These are phyloP conservation scores for Rhyacophila brunnea DNA, from an alignment of 1,140 invertebrate species.

Conservation along the genomic window DNA sequence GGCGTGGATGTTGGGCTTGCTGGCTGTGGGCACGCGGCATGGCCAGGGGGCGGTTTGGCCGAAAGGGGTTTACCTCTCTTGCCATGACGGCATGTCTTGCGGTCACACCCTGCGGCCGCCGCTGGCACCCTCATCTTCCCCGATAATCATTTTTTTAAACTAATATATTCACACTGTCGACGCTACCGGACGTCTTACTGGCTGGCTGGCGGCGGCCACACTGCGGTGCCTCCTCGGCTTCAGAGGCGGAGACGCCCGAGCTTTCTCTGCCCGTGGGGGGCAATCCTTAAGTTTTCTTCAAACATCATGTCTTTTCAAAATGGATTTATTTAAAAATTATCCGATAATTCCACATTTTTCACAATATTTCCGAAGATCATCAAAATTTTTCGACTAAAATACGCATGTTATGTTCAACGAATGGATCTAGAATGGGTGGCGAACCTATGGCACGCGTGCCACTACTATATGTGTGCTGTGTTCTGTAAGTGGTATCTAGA, in stretches of 20 bases:
- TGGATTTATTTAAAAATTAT: too few species aligned
- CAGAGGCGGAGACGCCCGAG: neutral
- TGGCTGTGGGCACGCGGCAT: slow-evolving; percentile 38
- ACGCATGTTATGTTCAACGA: too few species aligned
- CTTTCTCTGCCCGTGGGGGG: neutral
- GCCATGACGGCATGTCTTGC: slow-evolving; percentile 57
- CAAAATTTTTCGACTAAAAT: too few species aligned
- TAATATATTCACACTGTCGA: slow-evolving; percentile 10
- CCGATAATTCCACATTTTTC: too few species aligned
- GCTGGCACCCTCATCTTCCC: slow-evolving; percentile 28
- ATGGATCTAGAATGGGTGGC: too few species aligned
- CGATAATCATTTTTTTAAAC: slow-evolving; percentile 29
- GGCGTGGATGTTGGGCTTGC: slow-evolving; percentile 35
- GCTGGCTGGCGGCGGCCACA: slow-evolving; percentile 52
- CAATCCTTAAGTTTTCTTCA: too few species aligned
- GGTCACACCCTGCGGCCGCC: slow-evolving; percentile 47
- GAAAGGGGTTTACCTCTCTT: slow-evolving; percentile 52
- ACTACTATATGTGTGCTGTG: too few species aligned
- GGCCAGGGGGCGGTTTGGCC: slow-evolving; percentile 39
- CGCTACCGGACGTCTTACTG: slow-evolving; percentile 28
- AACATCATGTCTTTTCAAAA: too few species aligned
- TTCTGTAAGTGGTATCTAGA: too few species aligned
- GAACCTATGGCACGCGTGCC: too few species aligned
- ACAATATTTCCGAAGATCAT: too few species aligned
- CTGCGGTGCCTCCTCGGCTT: slow-evolving; percentile 35